Base-by-base conservation (phyloP, 2,888 invertebrate genomes). In the Drosophila austrosaltans region DNA sequence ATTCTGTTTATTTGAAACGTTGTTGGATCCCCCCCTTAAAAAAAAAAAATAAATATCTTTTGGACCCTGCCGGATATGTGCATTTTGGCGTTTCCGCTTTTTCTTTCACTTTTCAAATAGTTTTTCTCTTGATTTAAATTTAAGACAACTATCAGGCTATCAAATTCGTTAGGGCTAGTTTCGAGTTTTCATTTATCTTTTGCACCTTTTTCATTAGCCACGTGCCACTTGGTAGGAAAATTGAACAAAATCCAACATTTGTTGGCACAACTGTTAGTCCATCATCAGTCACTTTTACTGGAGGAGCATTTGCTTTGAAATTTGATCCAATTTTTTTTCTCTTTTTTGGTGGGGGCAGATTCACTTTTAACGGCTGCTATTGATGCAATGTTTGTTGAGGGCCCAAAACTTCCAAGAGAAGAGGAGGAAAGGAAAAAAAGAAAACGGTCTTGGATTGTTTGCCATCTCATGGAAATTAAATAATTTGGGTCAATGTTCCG, bases 151-250 rank as follows among this genome's bases (percentile, higher is more conserved):
- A 1, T 30, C 16, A 25, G 48, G 77, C 81, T 80, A 80, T 84
- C 82, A 69, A 85, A 79, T 87, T 86, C 81, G 88, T 80, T 86
- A 73, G 74, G 75, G 79, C 64, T 82, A 76, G 79, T 78, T 78
- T 85, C 78, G 57, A 69, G 53, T 78, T 81, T 82, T 77, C 72
- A 57, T 67, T 76, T 78, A 61, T 56, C 65, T 60, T 66, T 78
- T 78, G 85, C 86, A 87, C 86, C 87, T 84, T 83, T 83, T 82
- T 75, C 82, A 44, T 72, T 66, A 53, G 78, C 84, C 86, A 86
- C 86, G 86, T 88, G 86, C 88, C 88, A 75, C 36, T 36, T 36
- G 36, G 36, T 36, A 36, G 36, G 36, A 30, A 64, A 65, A 73
- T 60, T 3, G 30, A 56, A 16, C 16, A 16, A 40, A 63, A 40